phyloP scores from a whole-genome alignment of 2,888 invertebrate species.

The Hoplodrina ambigua region DNA sequence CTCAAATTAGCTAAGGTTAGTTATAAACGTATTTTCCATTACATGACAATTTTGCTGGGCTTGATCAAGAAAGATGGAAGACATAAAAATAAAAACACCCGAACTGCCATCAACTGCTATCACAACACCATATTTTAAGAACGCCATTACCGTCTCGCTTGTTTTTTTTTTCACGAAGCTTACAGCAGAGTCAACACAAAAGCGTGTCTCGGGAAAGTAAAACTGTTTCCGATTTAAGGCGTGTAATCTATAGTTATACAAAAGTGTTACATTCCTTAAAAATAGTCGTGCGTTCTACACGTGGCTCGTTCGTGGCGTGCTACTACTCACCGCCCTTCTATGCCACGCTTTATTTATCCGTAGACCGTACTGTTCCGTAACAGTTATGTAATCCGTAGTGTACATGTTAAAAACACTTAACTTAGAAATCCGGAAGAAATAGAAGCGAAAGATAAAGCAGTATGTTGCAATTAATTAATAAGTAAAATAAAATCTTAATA shows the following conservation, averaged over 20 bases:
- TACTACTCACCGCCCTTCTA: constrained; percentile 70
- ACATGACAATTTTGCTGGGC: constrained; percentile 2
- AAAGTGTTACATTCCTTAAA: constrained; percentile 70
- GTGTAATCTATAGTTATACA: constrained; percentile 44
- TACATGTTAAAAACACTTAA: constrained; percentile 47
- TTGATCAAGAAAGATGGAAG: constrained; percentile 31
- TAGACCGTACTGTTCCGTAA: constrained; percentile 56
- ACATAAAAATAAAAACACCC: constrained; percentile 33
- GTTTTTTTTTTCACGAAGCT: constrained; percentile 48
- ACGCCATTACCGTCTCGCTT: constrained; percentile 54
- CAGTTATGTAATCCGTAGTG: constrained; percentile 57
- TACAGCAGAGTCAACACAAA: constrained; percentile 49
- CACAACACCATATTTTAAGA: constrained; percentile 58
- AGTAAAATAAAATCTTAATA: constrained; percentile 31
- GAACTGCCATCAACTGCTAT: constrained; percentile 52
- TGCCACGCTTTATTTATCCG: constrained; percentile 65
- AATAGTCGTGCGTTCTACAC: constrained; percentile 75
- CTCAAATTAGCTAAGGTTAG: background rate
- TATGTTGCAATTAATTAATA: constrained; percentile 29
- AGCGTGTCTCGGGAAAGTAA: constrained; percentile 37
- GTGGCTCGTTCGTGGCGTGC: constrained; percentile 68
- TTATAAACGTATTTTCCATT: constrained; percentile 5
- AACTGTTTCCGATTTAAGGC: constrained; percentile 50
- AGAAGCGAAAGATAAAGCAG: constrained; percentile 29
- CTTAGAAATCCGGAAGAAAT: constrained; percentile 44